Evolutionary conservation across 2,888 invertebrate genomes (phyloP).

Genomic region (Microctonus aethiopoides): DNA sequence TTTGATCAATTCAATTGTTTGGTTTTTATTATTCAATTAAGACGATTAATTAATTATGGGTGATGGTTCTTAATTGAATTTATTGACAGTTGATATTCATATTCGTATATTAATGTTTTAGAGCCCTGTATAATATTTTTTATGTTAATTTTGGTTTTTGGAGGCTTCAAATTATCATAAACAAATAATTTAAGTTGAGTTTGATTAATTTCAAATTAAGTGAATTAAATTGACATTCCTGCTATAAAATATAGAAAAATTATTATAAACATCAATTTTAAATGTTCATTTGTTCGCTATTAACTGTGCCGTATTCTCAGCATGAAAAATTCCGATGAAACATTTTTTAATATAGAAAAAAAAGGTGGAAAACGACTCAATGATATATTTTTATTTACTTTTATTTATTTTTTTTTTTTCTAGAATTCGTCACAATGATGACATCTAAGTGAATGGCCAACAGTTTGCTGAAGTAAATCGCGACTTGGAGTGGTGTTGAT

Average conservation of each 20-base stretch:
- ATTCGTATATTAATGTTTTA: too few relatives aligned
- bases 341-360: too few relatives aligned
- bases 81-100: neutral
- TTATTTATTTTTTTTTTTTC: slow-evolving; percentile 68
- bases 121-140: too few relatives aligned
- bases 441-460: slow-evolving; percentile 89
- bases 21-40: slow-evolving; percentile 40
- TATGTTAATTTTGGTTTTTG: too few relatives aligned
- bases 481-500: slow-evolving; percentile 75
- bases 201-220: neutral
- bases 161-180: too few relatives aligned
- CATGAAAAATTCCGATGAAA: too few relatives aligned
- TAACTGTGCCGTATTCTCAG: too few relatives aligned
- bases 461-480: slow-evolving; percentile 76
- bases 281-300: too few relatives aligned
- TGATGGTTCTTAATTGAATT: neutral
- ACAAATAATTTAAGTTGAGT: neutral
- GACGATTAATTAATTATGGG: slow-evolving; percentile 34
- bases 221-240: too few relatives aligned
- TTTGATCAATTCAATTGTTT: slow-evolving; percentile 37
- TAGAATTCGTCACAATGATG: slow-evolving; percentile 99
- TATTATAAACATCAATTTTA: too few relatives aligned
- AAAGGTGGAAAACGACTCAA: too few relatives aligned
- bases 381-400: neutral
- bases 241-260: too few relatives aligned